Conservation (phyloP, 2,113 vertebrate genomes). For the Myiozetetes cayanensis region DNA sequence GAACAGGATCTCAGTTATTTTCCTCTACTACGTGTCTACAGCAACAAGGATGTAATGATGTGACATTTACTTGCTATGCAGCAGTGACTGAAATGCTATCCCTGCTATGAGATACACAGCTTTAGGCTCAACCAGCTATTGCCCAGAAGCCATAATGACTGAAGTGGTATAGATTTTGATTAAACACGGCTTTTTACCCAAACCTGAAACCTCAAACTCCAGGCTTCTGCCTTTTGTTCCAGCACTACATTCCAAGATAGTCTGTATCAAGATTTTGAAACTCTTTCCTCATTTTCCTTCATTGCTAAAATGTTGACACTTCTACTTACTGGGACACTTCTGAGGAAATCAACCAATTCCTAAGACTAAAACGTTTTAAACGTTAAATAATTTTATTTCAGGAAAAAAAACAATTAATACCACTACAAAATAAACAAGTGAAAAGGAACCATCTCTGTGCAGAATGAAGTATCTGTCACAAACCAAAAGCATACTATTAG, state of each 20-base stretch:
- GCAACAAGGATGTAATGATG: background rate
- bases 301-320: background rate
- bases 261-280: background rate
- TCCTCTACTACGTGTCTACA: background rate
- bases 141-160: background rate
- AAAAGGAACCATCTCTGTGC: background rate
- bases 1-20: background rate
- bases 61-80: background rate
- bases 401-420: background rate
- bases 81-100: background rate
- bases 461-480: background rate
- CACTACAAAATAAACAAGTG: background rate
- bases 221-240: background rate
- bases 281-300: background rate
- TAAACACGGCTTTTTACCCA: background rate
- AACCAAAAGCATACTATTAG: background rate
- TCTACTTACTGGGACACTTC: background rate
- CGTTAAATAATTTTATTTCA: background rate
- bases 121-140: background rate
- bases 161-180: background rate
- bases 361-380: background rate
- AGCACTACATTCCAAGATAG: background rate
- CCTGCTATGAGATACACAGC: background rate
- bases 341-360: background rate
- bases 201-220: background rate